phyloP scores from a whole-genome alignment of 1,140 invertebrate genomes.

The Leguminivora glycinivorella region DNA sequence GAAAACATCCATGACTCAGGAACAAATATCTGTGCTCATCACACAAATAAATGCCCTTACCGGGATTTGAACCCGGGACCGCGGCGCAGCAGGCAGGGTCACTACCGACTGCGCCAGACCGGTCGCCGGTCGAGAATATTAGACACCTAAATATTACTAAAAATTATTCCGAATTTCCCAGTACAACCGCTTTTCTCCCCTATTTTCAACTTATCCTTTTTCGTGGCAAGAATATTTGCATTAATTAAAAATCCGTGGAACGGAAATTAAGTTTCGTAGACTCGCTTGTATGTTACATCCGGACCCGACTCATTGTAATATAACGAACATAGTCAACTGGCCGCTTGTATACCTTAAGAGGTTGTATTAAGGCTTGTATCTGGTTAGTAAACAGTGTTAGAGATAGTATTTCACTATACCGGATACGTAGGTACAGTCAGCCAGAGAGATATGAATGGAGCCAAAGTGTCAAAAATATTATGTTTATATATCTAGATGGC shows the following conservation, averaged over 20 bases:
- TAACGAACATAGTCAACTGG: background rate
- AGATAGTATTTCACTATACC: background rate
- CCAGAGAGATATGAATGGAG: no score
- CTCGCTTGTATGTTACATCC: background rate
- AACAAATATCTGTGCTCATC: no score
- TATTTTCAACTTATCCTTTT: background rate
- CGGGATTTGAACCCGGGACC: no score
- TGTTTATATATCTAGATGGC: no score
- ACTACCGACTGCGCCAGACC: no score
- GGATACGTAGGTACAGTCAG: background rate
- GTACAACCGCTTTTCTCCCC: background rate
- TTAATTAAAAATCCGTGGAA: conserved; percentile 25
- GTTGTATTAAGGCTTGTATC: background rate
- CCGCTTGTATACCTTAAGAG: background rate
- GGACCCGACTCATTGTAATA: background rate
- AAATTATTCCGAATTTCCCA: background rate
- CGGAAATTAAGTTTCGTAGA: conserved; percentile 28
- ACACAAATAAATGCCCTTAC: no score
- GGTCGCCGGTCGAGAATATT: no score
- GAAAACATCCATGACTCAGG: no score
- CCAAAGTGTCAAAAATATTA: no score
- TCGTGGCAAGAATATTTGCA: background rate
- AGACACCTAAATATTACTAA: no score
- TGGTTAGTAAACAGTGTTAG: background rate
- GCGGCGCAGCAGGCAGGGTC: no score